These are phyloP conservation scores for Xiphophorus birchmanni DNA, from an alignment of 2,797 vertebrate species.

Conservation along the genomic window DNA sequence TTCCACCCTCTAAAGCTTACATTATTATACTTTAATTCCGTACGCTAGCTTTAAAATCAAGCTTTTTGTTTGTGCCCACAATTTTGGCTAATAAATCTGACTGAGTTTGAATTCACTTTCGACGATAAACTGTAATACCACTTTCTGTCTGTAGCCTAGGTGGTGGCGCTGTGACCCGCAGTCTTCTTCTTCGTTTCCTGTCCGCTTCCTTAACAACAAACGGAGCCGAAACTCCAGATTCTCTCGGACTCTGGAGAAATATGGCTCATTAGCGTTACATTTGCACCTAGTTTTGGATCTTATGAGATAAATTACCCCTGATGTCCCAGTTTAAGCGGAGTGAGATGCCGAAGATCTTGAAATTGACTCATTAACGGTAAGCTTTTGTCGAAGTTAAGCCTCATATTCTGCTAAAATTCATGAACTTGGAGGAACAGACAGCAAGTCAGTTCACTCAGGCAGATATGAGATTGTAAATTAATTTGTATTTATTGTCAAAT, in stretches of 20 bases:
- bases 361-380: constrained; percentile 9
- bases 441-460: not conserved
- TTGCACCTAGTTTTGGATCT: not conserved
- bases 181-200: constrained; percentile 49
- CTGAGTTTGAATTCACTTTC: not conserved
- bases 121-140: constrained; percentile 24
- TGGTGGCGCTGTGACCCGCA: constrained; percentile 51
- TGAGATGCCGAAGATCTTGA: not conserved
- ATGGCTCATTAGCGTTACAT: not conserved
- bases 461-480: not conserved
- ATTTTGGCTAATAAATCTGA: not conserved
- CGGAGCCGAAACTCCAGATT: not conserved
- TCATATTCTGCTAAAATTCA: not conserved
- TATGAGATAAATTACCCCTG: not conserved
- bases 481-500: not conserved
- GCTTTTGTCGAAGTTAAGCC: constrained; percentile 7
- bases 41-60: not conserved
- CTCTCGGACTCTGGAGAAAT: not conserved
- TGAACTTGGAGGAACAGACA: not conserved
- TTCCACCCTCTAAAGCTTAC: too few species aligned
- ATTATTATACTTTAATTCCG: not conserved
- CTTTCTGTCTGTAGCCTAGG: not conserved
- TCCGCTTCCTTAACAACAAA: constrained; percentile 38
- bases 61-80: not conserved
- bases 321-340: not conserved